Evolutionary conservation across 30 jellyfish, hydroid and myxozoan species (phyloP), one percentile per base, ranked within the genome.

Genomic region (Aurelia sp.): DNA sequence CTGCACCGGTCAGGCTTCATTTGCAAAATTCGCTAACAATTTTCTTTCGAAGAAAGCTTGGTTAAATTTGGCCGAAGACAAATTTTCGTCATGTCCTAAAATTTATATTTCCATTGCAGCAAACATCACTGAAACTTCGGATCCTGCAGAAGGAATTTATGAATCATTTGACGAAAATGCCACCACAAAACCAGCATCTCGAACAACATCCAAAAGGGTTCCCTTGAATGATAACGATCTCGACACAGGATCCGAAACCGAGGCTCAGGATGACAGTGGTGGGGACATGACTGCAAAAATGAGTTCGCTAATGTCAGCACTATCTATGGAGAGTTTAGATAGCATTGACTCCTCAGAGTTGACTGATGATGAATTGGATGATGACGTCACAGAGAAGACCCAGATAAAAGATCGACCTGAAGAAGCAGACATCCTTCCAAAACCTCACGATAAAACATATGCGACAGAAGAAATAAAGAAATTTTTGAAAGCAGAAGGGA

Each of bases 251-350:
- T 51, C 89, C 9, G 95, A 86, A 65, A 68, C 48, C 21, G 95
- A 73, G 6, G 23, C 21, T 19, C 20, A 21, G 41, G 19, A 57
- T 70, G 84, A 63, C 7, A 3, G 15, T 23, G 59, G 73, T 17
- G 85, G 66, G 31, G 62, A 62, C 15, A 16, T 30, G 44, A 33
- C 62, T 6, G 71, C 35, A 10, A 77, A 78, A 35, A 64, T 67
- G 79, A 53, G 96, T 37, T 68, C 82, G 27, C 27, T 78, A 15
- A 68, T 70, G 89, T 78, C 89, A 21, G 71, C 69, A 23, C 84
- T 74, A 0, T 87, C 96, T 18, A 78, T 87, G 80, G 96, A 87
- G 60, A 74, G 89, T 30, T 53, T 87, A n/a, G 90, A 77, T 62
- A 87, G 89, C 76, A 71, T 87, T 15, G 96, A 77, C 20, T 87